Base-by-base conservation (phyloP, 2,888 invertebrate species). In the Argynnis bischoffii region DNA sequence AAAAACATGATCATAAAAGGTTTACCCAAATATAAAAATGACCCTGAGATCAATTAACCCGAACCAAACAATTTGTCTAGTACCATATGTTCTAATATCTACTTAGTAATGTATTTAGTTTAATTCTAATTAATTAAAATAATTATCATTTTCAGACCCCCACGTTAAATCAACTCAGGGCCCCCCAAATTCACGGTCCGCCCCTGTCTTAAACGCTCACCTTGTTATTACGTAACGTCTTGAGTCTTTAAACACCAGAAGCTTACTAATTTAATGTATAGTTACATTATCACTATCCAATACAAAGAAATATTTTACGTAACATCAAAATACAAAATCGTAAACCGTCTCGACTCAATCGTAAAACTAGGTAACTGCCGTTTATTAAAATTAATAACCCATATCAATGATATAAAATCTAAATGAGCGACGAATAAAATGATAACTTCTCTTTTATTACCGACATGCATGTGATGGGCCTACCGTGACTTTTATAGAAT, bases 381-480 rank as follows among this genome's bases (percentile, higher is more conserved):
- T 88, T 89, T 88, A 89, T 87, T 87, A 87, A 89, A 85, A 89
- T 90, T 89, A 89, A 89, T 90, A 89, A 83, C 83, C 86, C 86
- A 87, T 90, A 88, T 88, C 86, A 84, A 81, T 82, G 82, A 84
- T 85, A 87, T 89, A 87, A 89, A 89, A 85, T 85, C 82, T 86
- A 89, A 90, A 90, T 90, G 89, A 89, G 87, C 84, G 84, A 85
- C 81, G 87, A 89, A 90, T 90, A 90, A 85, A 90, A 89, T 85
- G 78, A 89, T 90, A 90, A 89, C 77, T 68, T 70, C 72, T 80
- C 81, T 89, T 89, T 89, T 90, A 90, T 79, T 79, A 78, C 72
- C 77, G 69, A 75, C 67, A 74, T 74, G 75, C 73, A 59, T 48
- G 57, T 59, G 59, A 59, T 59, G 48, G n/a, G n/a, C 57, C 57